Percentiles rank a stretch among this genome's conserved stretches.
These are phyloP conservation scores for Proales similis DNA, from an alignment of 1,140 invertebrate genomes.

Conservation along the genomic window DNA sequence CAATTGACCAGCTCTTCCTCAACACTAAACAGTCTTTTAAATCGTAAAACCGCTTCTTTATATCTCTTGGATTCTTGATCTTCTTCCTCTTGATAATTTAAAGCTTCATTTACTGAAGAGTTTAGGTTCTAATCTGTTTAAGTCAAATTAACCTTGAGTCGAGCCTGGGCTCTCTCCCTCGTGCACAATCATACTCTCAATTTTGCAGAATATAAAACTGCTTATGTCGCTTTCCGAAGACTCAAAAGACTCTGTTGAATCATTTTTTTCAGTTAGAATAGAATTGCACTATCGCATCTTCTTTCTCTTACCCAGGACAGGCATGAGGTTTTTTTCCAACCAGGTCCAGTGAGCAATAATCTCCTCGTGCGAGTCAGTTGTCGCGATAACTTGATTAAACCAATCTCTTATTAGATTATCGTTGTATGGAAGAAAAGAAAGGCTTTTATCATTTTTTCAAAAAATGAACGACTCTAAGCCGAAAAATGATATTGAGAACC, in stretches of 20 bases:
- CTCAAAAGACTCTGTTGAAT: conserved; percentile 83
- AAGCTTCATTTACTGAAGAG: conserved; percentile 36
- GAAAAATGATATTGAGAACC: conserved; percentile 11
- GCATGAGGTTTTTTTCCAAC: conserved; percentile 76
- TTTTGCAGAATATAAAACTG: conserved; percentile 65
- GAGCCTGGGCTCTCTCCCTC: conserved; percentile 39
- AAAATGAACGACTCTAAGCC: conserved; percentile 21
- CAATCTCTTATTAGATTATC: neutral
- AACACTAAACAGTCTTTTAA: conserved; percentile 75
- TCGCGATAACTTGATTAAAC: conserved; percentile 61
- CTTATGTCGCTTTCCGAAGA: conserved; percentile 64
- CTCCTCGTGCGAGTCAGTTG: conserved; percentile 73
- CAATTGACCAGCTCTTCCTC: conserved; percentile 94
- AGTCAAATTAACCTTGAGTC: neutral
- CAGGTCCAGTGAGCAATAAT: conserved; percentile 87
- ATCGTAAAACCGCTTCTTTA: conserved; percentile 73
- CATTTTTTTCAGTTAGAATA: conserved; percentile 65
- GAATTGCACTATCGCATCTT: conserved; percentile 14
- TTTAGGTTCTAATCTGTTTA: conserved; percentile 16
- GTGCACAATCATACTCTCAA: conserved; percentile 76
- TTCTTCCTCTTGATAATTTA: conserved; percentile 40
- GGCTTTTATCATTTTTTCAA: neutral
- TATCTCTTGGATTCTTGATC: conserved; percentile 67
- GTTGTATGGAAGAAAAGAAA: neutral
- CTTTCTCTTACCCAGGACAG: conserved; percentile 49